phyloP scores from a whole-genome alignment of 2,888 invertebrate genomes.

The Empis livida region DNA sequence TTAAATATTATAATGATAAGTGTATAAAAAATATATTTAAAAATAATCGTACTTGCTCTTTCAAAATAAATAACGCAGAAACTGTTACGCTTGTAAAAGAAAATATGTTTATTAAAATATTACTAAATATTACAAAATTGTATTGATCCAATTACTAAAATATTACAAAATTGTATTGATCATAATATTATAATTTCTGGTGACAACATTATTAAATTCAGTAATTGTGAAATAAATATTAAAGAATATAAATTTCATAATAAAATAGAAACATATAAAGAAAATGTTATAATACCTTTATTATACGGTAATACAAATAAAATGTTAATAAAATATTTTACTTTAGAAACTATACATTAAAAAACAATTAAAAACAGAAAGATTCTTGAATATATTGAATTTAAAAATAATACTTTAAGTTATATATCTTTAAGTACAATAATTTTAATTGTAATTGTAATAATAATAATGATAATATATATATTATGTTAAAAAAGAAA shows the following conservation, averaged over 20 bases:
- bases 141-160: background rate
- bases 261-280: background rate
- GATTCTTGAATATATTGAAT: constrained; percentile 1
- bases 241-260: background rate
- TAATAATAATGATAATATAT: too few species aligned
- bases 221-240: background rate
- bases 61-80: too few species aligned
- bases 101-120: background rate
- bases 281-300: background rate
- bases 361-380: background rate
- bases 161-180: background rate
- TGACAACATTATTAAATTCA: constrained; percentile 1
- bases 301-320: background rate
- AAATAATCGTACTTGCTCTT: background rate
- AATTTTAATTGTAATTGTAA: too few species aligned
- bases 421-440: too few species aligned
- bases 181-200: background rate
- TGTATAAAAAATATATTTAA: background rate
- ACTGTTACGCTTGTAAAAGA: background rate
- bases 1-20: background rate
- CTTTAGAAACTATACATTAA: background rate
- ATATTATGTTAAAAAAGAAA: too few species aligned
- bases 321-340: background rate
- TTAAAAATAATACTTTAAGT: background rate
- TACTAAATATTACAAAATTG: background rate